Evolutionary conservation across 2,113 vertebrate genomes (phyloP).

Genomic region (Sebastes fasciatus): DNA sequence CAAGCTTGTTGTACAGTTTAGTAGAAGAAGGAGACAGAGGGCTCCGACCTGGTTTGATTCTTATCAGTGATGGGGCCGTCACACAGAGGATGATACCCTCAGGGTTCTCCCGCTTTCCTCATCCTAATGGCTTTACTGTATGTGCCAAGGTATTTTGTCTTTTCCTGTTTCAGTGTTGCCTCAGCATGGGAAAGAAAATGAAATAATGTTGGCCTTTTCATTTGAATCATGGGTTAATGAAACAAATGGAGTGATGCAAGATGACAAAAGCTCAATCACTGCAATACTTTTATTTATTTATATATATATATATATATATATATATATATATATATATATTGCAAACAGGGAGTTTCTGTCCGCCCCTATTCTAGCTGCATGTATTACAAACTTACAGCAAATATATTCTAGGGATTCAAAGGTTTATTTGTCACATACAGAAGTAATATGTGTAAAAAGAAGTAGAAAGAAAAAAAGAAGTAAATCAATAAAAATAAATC

Average conservation of each 20-base stretch:
- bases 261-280: neutral
- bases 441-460: neutral
- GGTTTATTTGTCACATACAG: neutral
- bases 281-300: neutral
- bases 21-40: neutral
- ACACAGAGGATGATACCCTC: conserved; percentile 11
- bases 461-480: neutral
- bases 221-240: neutral
- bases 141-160: neutral
- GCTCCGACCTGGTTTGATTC: conserved; percentile 25
- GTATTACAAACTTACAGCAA: neutral
- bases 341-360: too few species aligned
- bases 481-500: neutral
- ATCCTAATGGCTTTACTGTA: neutral
- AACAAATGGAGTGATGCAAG: neutral
- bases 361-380: too few species aligned
- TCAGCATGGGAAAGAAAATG: neutral
- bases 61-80: conserved; percentile 7
- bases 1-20: neutral
- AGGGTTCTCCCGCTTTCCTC: neutral
- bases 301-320: neutral
- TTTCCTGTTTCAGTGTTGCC: neutral
- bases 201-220: neutral
- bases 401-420: neutral
- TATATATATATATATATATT: neutral